phyloP scores from a whole-genome alignment of 2,888 invertebrate species.

The Andrena bicolor region DNA sequence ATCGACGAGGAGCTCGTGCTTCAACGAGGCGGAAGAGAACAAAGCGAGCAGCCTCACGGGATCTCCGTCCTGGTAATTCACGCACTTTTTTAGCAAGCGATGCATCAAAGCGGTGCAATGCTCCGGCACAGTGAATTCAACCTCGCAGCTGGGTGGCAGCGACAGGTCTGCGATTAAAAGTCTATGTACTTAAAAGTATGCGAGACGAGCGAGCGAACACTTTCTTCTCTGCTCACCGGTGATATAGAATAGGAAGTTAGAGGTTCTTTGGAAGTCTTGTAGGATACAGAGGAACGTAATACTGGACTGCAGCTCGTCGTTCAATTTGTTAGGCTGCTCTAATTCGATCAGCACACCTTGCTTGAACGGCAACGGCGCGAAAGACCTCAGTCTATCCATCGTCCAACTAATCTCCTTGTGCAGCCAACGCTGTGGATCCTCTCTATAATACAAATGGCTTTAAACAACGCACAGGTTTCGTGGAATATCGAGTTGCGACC shows the following conservation, averaged over 20 bases:
- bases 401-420: conserved; percentile 85
- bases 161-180: conserved; percentile 80
- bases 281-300: conserved; percentile 83
- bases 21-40: conserved; percentile 84
- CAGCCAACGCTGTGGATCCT: conserved; percentile 87
- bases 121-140: conserved; percentile 82
- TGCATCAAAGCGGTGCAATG: conserved; percentile 78
- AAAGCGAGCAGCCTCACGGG: conserved; percentile 83
- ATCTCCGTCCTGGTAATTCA: conserved; percentile 80
- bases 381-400: conserved; percentile 84
- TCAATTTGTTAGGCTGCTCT: conserved; percentile 82
- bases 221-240: conserved; percentile 81
- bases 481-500: no score
- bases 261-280: conserved; percentile 86
- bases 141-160: conserved; percentile 84
- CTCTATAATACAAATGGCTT: conserved; percentile 76
- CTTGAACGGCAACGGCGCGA: conserved; percentile 87
- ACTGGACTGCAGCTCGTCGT: conserved; percentile 75
- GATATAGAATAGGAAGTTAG: conserved; percentile 86
- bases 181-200: neutral
- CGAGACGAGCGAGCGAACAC: conserved; percentile 2
- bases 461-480: neutral
- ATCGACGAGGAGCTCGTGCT: conserved; percentile 74
- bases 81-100: conserved; percentile 75
- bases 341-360: conserved; percentile 86